Evolutionary conservation across 2,797 vertebrate genomes (phyloP).

Genomic region (Rhynchotus rufescens): DNA sequence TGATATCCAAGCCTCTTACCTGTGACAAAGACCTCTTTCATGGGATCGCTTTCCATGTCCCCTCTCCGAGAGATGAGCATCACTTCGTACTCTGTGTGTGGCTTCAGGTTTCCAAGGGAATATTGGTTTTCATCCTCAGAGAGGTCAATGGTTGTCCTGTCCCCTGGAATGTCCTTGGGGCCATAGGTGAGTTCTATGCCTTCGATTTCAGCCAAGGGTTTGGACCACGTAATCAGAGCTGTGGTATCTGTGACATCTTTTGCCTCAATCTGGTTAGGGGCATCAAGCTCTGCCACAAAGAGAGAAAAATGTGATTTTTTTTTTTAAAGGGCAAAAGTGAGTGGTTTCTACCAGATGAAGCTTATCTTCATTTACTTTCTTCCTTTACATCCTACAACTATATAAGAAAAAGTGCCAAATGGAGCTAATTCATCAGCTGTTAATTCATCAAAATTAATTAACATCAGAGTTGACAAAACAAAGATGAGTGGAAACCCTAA

Average conservation of each 20-base stretch:
- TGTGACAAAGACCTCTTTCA: conserved; percentile 90
- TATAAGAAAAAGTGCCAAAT: not conserved
- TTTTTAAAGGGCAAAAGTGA: not conserved
- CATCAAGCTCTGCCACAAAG: conserved; percentile 86
- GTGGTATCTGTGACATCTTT: conserved; percentile 94
- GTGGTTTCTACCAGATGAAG: not conserved
- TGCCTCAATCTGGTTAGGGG: conserved; percentile 90
- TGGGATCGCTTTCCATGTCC: conserved; percentile 85
- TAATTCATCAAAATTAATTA: not conserved
- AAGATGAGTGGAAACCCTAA: not conserved
- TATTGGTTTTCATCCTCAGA: conserved; percentile 90
- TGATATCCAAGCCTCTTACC: conserved; percentile 75
- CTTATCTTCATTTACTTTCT: not conserved
- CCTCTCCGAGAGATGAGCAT: conserved; percentile 85
- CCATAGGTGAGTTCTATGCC: conserved; percentile 88
- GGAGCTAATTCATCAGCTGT: not conserved
- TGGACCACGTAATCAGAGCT: conserved; percentile 93
- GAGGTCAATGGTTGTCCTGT: conserved; percentile 87
- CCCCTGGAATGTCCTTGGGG: conserved; percentile 81
- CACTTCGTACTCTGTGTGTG: conserved; percentile 93
- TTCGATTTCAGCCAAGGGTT: conserved; percentile 91
- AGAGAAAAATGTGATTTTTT: not conserved
- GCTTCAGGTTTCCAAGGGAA: conserved; percentile 88
- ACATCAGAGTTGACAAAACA: not conserved
- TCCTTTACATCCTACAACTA: not conserved